Evolutionary conservation across 1,140 invertebrate species (phyloP), one percentile per base, ranked within the genome.

Genomic region (Sarcophaga bullata): DNA sequence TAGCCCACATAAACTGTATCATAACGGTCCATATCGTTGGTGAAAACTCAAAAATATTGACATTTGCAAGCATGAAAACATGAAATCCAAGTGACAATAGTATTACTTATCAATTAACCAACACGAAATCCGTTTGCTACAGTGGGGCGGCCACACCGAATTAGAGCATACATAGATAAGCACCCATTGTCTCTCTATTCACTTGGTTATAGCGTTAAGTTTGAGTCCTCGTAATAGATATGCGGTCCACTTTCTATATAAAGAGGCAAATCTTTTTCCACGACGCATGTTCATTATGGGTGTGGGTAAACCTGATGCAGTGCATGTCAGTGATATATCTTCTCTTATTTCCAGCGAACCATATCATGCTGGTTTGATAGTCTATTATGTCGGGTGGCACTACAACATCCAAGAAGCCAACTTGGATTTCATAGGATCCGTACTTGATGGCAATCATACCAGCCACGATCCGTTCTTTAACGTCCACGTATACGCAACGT

Each of bases 401-500:
- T 93, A 97, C 95, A 73, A 98, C 95, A 87, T 97, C 94, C 83
- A 98, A 91, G 89, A 96, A 96, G 7, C 96, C 97, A 46, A 95
- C 93, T 91, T 96, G 95, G 95, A 96, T 87, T 96, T 96, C 95
- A 98, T 97, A 0, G 96, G 95, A 87, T 96, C 95, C 6, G 97
- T 97, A 90, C n/a, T 98, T 98, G 84, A 98, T 97, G 95, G 89
- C 95, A 96, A 95, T 96, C 96, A 90, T 96, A 96, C 92, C 95
- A 95, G 37, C 95, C 96, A 19, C 94, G 91, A 90, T 97, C 96
- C 0, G 93, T 88, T 95, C 94, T 15, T 93, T 92, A 1, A 97
- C 95, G 86, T 96, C 95, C 95, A 75, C 94, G 92, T 86, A 97
- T 95, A 86, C 96, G 95, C 11, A 97, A 92, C 90, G n/a, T 94